Conservation (phyloP, 35 echinoderm and acorn worm species). For the Anneissia japonica region DNA sequence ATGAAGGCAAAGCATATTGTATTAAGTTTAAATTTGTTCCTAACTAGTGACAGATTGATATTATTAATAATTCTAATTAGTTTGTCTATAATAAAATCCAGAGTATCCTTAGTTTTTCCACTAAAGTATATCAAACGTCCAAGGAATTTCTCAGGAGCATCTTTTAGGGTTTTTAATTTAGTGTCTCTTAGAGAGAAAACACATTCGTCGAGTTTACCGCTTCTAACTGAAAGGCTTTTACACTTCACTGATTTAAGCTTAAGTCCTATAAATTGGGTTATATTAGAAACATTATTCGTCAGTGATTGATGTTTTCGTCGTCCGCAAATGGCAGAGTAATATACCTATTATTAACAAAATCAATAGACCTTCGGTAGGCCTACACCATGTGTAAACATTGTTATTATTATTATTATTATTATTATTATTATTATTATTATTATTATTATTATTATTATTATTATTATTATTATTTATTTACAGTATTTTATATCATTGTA, state of each 20-base stretch:
- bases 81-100: neutral
- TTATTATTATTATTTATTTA: no score
- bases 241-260: neutral
- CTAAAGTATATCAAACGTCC: neutral
- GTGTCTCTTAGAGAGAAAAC: neutral
- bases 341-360: no score
- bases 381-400: no score
- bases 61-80: neutral
- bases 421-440: no score
- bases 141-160: constrained; percentile 3
- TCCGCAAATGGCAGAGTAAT: constrained; percentile 47
- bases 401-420: no score
- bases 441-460: no score
- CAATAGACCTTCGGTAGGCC: no score
- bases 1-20: neutral
- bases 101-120: constrained; percentile 6
- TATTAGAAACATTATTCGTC: neutral
- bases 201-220: neutral
- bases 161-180: neutral
- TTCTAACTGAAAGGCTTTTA: neutral
- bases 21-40: constrained; percentile 11
- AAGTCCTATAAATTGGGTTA: neutral
- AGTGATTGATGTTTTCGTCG: constrained; percentile 31
- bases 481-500: no score
- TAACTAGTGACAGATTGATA: neutral